Percentiles rank a stretch among this genome's conserved stretches.
phyloP scores from a whole-genome alignment of 2,113 vertebrate species.

The Corythoichthys haematopterus region DNA sequence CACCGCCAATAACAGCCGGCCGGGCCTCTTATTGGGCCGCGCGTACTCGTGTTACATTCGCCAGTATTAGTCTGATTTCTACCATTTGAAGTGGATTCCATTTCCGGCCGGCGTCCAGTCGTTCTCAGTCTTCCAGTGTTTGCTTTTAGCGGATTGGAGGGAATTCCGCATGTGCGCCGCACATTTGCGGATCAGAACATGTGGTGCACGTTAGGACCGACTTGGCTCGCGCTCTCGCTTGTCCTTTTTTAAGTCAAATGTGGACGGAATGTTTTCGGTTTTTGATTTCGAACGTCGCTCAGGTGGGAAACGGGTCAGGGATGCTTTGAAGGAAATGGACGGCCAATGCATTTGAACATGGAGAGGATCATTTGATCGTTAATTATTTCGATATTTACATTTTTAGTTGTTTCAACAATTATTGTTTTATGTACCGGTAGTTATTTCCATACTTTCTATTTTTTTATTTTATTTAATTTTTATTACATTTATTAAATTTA shows the following conservation, averaged over 20 bases:
- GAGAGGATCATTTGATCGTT: too few species aligned
- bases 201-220: background rate
- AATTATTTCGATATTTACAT: too few species aligned
- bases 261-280: background rate
- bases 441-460: too few species aligned
- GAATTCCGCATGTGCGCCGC: background rate
- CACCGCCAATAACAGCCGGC: conserved; percentile 53
- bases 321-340: background rate
- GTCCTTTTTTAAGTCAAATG: background rate
- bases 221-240: background rate
- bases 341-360: too few species aligned
- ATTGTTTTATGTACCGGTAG: too few species aligned
- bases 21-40: conserved; percentile 23
- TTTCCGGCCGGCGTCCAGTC: background rate
- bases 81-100: conserved; percentile 1
- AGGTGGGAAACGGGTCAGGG: background rate
- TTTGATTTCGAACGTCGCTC: background rate
- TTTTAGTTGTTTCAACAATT: too few species aligned
- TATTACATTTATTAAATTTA: too few species aligned
- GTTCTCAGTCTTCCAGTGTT: background rate
- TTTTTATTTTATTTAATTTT: too few species aligned
- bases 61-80: background rate
- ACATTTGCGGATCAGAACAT: background rate
- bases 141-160: background rate
- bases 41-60: conserved; percentile 17